Conservation (phyloP, 1,140 invertebrate species). For the Periplaneta americana region DNA sequence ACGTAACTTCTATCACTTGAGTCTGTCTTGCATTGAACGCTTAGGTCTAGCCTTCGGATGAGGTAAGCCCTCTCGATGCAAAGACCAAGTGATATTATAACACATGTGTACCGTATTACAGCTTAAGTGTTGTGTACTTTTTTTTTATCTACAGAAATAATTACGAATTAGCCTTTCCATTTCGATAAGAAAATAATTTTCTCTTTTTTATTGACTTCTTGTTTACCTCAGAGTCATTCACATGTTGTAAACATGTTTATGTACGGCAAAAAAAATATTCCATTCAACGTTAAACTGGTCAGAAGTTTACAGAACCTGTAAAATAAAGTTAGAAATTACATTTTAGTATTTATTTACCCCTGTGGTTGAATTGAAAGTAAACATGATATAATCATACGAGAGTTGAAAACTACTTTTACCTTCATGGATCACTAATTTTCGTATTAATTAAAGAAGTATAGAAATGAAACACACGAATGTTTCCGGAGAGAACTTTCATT, state of each 20-base stretch:
- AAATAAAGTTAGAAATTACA: too few species aligned
- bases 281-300: too few species aligned
- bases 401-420: too few species aligned
- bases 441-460: background rate
- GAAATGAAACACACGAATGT: background rate
- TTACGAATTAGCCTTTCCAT: background rate
- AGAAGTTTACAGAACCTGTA: too few species aligned
- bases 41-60: background rate
- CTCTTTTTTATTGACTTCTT: background rate
- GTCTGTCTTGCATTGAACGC: background rate
- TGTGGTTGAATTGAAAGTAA: background rate
- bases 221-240: background rate
- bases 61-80: background rate
- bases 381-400: background rate
- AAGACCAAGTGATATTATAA: background rate
- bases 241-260: too few species aligned
- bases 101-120: background rate
- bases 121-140: background rate
- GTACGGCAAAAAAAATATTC: too few species aligned
- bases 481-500: background rate
- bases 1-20: background rate
- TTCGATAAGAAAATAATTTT: background rate
- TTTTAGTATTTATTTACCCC: background rate
- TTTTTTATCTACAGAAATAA: background rate
- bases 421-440: background rate